Base-by-base conservation (phyloP, 2,888 invertebrate species). In the Nomada goodeniana region DNA sequence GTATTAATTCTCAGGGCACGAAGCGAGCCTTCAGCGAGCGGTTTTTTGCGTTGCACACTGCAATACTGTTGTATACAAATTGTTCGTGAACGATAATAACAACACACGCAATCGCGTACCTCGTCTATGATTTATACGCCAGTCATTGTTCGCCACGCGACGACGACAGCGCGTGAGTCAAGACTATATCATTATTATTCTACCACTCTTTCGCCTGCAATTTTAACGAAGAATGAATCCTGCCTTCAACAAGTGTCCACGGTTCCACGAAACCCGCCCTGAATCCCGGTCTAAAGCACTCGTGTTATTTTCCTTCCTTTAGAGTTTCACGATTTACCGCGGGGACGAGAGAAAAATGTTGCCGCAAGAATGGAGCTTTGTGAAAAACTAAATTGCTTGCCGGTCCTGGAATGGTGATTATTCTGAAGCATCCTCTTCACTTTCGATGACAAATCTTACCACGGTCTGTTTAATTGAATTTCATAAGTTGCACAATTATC, bases 81-180 rank as follows among this genome's bases (percentile, higher is more conserved):
- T 73, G 83, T 83, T 69, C 52, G 29, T 60, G 72, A 76, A 84
- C 67, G 82, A 79, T 77, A 80, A 80, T 78, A 83, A 85, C 72
- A 80, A 67, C 69, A 72, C 85, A 77, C 80, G 86, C 86, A 78
- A 85, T 64, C 76, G 74, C 82, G 53, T 47, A 52, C 60, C 69
- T 76, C 70, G 76, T 82, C 79, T 84, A 84, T 86, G 86, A 86
- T 86, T 86, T 86, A 86, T 86, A 67, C 72, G 70, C 79, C 73
- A 52, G 72, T 86, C 82, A 86, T 86, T 86, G 86, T 86, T 84
- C 79, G 82, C 86, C 84, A 85, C 80, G 86, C 86, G 83, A 83
- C 83, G 77, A 85, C 86, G 70, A 71, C 70, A 83, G 70, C 73
- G 77, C 83, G 76, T 73, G 80, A 68, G 80, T 76, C 80, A 68